phyloP scores from a whole-genome alignment of 2,888 invertebrate species.

The Zaprionus bogoriensis region DNA sequence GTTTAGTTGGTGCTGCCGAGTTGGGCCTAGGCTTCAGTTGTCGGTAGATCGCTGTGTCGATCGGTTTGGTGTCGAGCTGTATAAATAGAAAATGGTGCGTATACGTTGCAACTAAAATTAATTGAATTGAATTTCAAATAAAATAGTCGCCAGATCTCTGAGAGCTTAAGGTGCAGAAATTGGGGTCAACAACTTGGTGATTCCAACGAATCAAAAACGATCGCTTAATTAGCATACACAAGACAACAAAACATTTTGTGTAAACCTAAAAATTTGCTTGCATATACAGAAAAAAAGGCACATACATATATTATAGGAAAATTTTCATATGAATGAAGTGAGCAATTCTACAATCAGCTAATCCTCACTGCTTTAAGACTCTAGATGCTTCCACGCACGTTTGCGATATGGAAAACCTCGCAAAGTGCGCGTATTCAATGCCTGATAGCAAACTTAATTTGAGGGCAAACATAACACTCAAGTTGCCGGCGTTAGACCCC shows the following conservation, averaged over 20 bases:
- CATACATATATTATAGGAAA: not conserved
- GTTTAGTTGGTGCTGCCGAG: not conserved
- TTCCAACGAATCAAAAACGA: too few species aligned
- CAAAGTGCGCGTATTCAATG: not conserved
- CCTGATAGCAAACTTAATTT: not conserved
- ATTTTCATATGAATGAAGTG: too few species aligned
- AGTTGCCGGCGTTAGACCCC: too few species aligned
- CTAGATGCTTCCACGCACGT: not conserved
- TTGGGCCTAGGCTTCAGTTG: not conserved
- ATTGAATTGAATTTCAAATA: not conserved
- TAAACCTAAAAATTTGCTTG: too few species aligned
- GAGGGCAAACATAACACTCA: not conserved
- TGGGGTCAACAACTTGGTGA: too few species aligned
- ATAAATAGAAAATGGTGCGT: not conserved
- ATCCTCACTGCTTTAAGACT: not conserved
- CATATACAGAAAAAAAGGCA: not conserved
- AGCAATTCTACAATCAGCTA: too few species aligned
- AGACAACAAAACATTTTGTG: too few species aligned
- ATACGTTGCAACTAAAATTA: not conserved
- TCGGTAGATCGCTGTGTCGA: not conserved
- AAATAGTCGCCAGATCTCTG: too few species aligned
- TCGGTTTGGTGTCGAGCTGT: not conserved
- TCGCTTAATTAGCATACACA: too few species aligned
- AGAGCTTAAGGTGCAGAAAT: too few species aligned
- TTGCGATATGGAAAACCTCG: not conserved